Percentiles rank a stretch among this genome's conserved stretches.
Evolutionary conservation across 2,888 invertebrate genomes (phyloP).

Genomic region (Gastracanthus pulcherrimus): DNA sequence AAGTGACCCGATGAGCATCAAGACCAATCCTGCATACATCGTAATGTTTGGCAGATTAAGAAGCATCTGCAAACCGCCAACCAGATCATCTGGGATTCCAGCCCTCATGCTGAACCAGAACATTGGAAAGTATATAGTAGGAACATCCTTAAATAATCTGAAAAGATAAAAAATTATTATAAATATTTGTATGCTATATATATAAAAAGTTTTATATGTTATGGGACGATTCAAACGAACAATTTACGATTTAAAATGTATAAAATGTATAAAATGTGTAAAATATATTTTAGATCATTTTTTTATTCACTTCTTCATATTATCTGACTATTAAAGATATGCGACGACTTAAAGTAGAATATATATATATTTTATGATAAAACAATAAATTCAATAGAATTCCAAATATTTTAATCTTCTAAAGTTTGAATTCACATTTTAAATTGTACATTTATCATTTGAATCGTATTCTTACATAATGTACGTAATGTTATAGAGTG

Average conservation of each 20-base stretch:
- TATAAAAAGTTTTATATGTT: too few relatives aligned
- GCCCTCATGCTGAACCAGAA: slow-evolving; percentile 89
- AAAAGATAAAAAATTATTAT: slow-evolving; percentile 56
- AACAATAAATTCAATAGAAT: too few relatives aligned
- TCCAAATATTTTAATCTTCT: too few relatives aligned
- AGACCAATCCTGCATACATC: slow-evolving; percentile 78
- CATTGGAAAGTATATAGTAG: slow-evolving; percentile 85
- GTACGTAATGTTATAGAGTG: not conserved
- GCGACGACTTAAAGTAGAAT: too few relatives aligned
- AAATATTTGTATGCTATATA: not conserved
- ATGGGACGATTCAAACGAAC: too few relatives aligned
- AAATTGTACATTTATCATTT: not conserved
- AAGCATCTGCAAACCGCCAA: slow-evolving; percentile 79
- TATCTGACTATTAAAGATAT: too few relatives aligned
- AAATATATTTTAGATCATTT: not conserved
- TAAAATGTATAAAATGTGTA: not conserved
- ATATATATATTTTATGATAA: too few relatives aligned
- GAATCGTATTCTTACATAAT: not conserved
- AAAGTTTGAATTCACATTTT: not conserved
- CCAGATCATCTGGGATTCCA: slow-evolving; percentile 80
- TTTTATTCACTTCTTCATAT: not conserved
- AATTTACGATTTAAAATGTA: not conserved
- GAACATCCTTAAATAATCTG: slow-evolving; percentile 84
- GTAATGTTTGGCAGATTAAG: slow-evolving; percentile 79
- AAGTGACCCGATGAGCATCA: slow-evolving; percentile 76